These are phyloP conservation scores for Tetramorium alpestre DNA, from an alignment of 1,140 invertebrate genomes.

Conservation along the genomic window DNA sequence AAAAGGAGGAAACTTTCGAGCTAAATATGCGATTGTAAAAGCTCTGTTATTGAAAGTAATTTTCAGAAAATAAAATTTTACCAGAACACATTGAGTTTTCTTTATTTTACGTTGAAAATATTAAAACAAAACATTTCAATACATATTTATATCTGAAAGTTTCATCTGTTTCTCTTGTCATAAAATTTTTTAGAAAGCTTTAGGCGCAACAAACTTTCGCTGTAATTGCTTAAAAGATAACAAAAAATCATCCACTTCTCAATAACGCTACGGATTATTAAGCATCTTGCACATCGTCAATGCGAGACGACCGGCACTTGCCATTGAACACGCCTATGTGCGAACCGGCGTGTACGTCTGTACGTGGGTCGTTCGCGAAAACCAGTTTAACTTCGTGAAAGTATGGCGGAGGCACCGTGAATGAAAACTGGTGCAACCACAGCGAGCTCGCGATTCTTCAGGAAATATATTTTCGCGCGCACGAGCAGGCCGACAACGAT, in stretches of 20 bases:
- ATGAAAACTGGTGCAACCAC: constrained; percentile 66
- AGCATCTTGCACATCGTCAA: neutral
- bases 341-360: neutral
- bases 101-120: neutral
- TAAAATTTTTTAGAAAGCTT: neutral
- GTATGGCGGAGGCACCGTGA: constrained; percentile 55
- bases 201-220: neutral
- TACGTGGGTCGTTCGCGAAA: constrained; percentile 50
- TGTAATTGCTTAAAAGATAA: neutral
- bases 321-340: constrained; percentile 23
- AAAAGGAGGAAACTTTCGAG: neutral
- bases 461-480: constrained; percentile 66
- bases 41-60: neutral
- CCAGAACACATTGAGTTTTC: neutral
- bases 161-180: neutral
- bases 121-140: neutral
- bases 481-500: constrained; percentile 16
- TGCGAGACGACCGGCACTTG: constrained; percentile 8
- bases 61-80: neutral
- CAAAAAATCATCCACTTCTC: neutral
- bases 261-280: constrained; percentile 2
- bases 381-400: constrained; percentile 70
- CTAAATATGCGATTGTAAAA: neutral
- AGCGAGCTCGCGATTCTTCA: constrained; percentile 31
- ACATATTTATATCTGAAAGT: neutral